Conservation (phyloP, 2,797 vertebrate species). For the Hybognathus amarus region DNA sequence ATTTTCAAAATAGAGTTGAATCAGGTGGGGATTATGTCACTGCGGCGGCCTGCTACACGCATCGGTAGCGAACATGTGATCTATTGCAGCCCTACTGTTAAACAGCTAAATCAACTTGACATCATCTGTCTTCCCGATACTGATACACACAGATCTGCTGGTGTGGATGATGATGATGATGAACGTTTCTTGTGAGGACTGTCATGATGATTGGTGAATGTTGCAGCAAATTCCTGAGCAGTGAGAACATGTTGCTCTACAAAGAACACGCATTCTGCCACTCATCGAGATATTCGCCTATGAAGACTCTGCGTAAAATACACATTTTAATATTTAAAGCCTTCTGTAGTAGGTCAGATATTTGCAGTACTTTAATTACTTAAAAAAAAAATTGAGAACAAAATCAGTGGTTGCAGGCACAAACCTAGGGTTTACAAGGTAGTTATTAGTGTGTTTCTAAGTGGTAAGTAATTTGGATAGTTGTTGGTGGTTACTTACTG, state of each 20-base stretch:
- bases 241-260: background rate
- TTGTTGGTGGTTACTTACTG: background rate
- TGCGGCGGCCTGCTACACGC: slow-evolving; percentile 11
- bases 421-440: background rate
- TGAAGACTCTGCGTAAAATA: background rate
- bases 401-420: background rate
- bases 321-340: slow-evolving; percentile 20
- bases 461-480: background rate
- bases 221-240: background rate
- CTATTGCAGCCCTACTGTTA: background rate
- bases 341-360: background rate
- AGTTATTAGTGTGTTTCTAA: background rate
- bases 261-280: background rate
- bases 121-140: slow-evolving; percentile 2
- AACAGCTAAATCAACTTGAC: slow-evolving; percentile 16
- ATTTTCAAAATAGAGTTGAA: slow-evolving; percentile 48
- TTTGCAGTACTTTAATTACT: background rate
- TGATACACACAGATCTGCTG: background rate
- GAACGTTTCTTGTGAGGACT: background rate
- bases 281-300: background rate
- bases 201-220: background rate
- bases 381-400: background rate
- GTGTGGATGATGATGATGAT: background rate
- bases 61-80: slow-evolving; percentile 11
- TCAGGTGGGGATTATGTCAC: slow-evolving; percentile 53